Conservation (phyloP, 2,888 invertebrate genomes). For the Mythimna impura region DNA sequence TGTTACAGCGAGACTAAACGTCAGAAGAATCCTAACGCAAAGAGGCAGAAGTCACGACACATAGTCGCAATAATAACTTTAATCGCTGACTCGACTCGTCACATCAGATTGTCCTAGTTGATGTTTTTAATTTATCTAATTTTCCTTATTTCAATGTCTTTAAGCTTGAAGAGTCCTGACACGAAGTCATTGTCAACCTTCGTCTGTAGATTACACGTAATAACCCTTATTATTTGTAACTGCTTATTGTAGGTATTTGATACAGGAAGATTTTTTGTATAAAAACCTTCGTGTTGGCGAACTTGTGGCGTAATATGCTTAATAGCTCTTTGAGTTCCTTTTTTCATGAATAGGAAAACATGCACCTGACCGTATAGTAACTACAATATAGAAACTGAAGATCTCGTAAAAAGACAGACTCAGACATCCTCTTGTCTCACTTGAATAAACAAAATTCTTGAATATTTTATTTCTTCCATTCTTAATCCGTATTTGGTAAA, state of each 20-base stretch:
- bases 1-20: constrained; percentile 30
- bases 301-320: constrained; percentile 60
- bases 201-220: constrained; percentile 69
- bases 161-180: constrained; percentile 66
- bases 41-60: constrained; percentile 48
- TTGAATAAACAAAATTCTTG: constrained; percentile 30
- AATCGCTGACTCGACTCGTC: constrained; percentile 62
- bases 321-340: constrained; percentile 41
- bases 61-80: constrained; percentile 56
- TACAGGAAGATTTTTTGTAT: constrained; percentile 83
- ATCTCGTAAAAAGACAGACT: background rate
- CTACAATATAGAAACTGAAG: background rate
- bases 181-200: constrained; percentile 74
- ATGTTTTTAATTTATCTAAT: constrained; percentile 73
- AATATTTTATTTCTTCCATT: constrained; percentile 1
- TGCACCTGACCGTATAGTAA: background rate
- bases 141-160: constrained; percentile 64
- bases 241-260: constrained; percentile 62
- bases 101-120: constrained; percentile 72
- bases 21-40: constrained; percentile 35
- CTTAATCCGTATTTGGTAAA: background rate
- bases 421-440: constrained; percentile 4
- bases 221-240: constrained; percentile 67
- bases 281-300: constrained; percentile 74
- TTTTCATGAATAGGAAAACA: constrained; percentile 22